Conservation (phyloP, 1,140 invertebrate genomes). For the Anastrepha ludens region DNA sequence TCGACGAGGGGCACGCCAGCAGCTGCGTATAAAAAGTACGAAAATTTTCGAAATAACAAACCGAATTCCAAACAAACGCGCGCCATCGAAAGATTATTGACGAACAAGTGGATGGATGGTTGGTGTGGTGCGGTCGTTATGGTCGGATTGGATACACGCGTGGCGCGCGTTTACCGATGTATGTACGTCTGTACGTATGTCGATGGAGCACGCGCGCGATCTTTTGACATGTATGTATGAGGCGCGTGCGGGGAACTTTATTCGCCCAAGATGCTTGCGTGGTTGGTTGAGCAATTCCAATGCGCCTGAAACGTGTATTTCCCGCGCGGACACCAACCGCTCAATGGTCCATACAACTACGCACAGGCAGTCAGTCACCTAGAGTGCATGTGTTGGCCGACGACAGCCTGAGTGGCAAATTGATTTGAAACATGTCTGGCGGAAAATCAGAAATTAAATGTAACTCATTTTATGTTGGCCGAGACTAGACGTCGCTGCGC, state of each 20-base stretch:
- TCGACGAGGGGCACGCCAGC: background rate
- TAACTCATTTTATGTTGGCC: constrained; percentile 1
- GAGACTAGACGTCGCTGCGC: background rate
- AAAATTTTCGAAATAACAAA: constrained; percentile 28
- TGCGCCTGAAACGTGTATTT: background rate
- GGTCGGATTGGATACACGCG: background rate
- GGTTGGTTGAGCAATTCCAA: background rate
- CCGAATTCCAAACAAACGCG: constrained; percentile 1
- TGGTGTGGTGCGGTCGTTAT: background rate
- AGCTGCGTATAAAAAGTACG: constrained; percentile 36
- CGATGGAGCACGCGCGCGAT: background rate
- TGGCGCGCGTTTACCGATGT: background rate
- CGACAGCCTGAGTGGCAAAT: constrained; percentile 1
- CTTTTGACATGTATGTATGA: background rate
- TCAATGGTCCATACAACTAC: background rate
- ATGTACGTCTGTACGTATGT: no score
- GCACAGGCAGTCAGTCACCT: background rate
- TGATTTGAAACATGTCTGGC: constrained; percentile 22
- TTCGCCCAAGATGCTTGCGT: background rate
- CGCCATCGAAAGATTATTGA: background rate
- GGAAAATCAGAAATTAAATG: constrained; percentile 43
- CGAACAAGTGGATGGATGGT: background rate
- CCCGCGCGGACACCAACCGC: background rate
- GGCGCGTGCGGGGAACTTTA: background rate
- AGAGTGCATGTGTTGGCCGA: background rate